Conservation (phyloP, 2,888 invertebrate species). For the Clistopyga incitator region DNA sequence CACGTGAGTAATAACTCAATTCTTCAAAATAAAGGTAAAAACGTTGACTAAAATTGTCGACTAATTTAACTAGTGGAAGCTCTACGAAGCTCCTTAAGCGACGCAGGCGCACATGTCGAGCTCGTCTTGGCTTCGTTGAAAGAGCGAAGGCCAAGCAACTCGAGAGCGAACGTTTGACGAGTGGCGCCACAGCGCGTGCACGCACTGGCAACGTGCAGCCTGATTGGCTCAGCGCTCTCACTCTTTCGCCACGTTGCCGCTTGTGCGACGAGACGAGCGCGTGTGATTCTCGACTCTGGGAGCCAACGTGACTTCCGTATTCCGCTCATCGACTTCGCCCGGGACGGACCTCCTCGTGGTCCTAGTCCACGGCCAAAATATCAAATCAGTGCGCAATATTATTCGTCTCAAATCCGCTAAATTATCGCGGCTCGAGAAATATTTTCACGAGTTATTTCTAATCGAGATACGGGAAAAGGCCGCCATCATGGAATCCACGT, state of each 20-base stretch:
- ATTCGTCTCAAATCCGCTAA: neutral
- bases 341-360: constrained; percentile 6
- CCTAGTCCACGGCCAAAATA: neutral
- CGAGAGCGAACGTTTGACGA: constrained; percentile 12
- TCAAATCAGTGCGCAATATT: neutral
- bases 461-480: constrained; percentile 6
- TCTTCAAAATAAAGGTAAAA: too few relatives aligned
- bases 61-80: too few relatives aligned
- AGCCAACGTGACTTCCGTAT: constrained; percentile 10
- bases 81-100: neutral
- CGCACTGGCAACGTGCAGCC: constrained; percentile 54
- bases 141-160: constrained; percentile 61
- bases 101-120: constrained; percentile 9
- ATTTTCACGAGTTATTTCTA: too few relatives aligned
- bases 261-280: constrained; percentile 36
- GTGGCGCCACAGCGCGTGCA: constrained; percentile 59
- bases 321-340: constrained; percentile 12
- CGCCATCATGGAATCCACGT: constrained; percentile 51
- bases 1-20: neutral
- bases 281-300: neutral
- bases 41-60: too few relatives aligned
- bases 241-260: constrained; percentile 59
- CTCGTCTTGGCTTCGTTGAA: constrained; percentile 45
- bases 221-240: constrained; percentile 39
- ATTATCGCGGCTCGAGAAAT: too few relatives aligned